Base-by-base conservation (phyloP, 2,797 vertebrate species). In the Brachyrhaphis roseni region DNA sequence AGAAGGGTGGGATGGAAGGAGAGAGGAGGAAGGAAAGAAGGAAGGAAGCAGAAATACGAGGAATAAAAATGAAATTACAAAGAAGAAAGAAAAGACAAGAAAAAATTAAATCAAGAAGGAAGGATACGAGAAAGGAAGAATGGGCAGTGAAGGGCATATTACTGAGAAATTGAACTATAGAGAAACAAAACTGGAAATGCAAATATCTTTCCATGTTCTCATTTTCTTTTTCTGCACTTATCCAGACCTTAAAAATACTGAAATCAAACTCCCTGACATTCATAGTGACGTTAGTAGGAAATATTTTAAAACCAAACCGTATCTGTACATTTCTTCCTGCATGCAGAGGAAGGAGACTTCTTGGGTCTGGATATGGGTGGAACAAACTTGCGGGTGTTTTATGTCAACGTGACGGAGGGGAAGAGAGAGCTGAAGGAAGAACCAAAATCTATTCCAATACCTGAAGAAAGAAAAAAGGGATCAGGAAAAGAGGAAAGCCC, bases 291-390 rank as follows among this genome's bases (percentile, higher is more conserved):
- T 11, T 28, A 23, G 53, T 59, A 5, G n/a, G 2, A 12, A 12
- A 45, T 12, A 45, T 12, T 45, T 49, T n/a, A 18, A 36, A 51
- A 36, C 8, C 10, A 64, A 31, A 10, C 39, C n/a, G 8, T 74
- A 1, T 8, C 49, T 18, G 0, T 11, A 36, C 49, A 18, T 20
- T 28, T 64, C 11, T 7, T 45, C 10, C 34, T 66, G 8, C 70
- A 7, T 3, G 13, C 81, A 98, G 97, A 98, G 78, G 92, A 93
- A 66, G 97, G 97, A 0, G 90, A 96, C 84, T 95, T 96, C 39
- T 81, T 98, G 85, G 97, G 96, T 20, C 78, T 96, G 85, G 97
- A 98, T 82, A 90, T 98, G 34, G 94, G 96, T 3, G 95, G 95
- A 31, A 94, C 77, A 1, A 94, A 96, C 13, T 91, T 97, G 84